Evolutionary conservation across 2,113 vertebrate species (phyloP), one percentile per base, ranked within the genome.

Genomic region (Crotophaga sulcirostris): DNA sequence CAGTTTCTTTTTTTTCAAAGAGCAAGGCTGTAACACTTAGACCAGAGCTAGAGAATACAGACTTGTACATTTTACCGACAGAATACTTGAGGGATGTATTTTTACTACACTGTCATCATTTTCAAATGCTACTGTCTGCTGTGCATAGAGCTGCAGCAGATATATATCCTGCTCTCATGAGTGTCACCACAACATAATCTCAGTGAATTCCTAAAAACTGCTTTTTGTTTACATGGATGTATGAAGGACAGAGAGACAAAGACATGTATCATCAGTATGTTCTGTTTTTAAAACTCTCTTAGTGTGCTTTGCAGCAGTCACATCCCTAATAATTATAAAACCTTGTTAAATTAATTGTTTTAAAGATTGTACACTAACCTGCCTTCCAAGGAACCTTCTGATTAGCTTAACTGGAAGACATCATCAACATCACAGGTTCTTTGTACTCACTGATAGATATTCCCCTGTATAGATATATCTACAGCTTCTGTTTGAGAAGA

Each of bases 1-100:
- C 74, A 95, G 56, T 70, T 94, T 23, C 13, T 4, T 62, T 87
- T 86, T 94, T 94, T 81, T 17, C 14, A 45, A 55, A 92, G 47
- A 93, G 69, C 51, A 74, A 52, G 59, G 52, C 55, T 86, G 55
- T 40, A 89, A 93, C 96, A 80, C 79, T 97, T 93, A 89, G 59
- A 94, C 78, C 90, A 78, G 64, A 90, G 42, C 74, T 92, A 84
- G 51, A 62, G 44, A 97, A 93, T 56, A 70, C 33, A 29, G 84
- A 79, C 10, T 3, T 87, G 31, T 82, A 47, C 94, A 76, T 91
- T 67, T 68, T 89, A 90, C 77, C 21, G 33, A 13, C 23, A 76
- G 47, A 66, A 75, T 75, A 68, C 56, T 91, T 97, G 75, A 78
- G 90, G 34, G 34, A 17, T 76, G 9, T 52, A 29, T 74, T 69